A percentile compares a stretch with the other conserved stretches of the same genome.
phyloP scores from a whole-genome alignment of 2,888 invertebrate genomes.

The Phymatocera aterrima region DNA sequence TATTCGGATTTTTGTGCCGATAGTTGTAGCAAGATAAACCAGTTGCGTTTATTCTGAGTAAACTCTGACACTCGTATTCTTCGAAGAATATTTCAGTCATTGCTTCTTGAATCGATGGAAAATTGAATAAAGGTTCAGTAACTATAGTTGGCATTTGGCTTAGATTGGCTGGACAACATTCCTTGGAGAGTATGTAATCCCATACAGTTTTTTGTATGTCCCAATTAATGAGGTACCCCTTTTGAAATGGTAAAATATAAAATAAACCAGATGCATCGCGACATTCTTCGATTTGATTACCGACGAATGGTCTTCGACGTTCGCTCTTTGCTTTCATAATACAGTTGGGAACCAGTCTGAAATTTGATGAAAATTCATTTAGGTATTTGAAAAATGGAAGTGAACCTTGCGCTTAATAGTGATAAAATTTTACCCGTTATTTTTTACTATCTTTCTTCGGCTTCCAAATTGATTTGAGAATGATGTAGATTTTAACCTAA shows the following conservation, averaged over 20 bases:
- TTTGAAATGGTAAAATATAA: constrained; percentile 95
- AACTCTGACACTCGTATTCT: constrained; percentile 93
- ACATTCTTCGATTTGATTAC: constrained; percentile 96
- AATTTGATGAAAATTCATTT: constrained; percentile 60
- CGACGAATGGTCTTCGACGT: constrained; percentile 93
- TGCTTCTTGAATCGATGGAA: constrained; percentile 93
- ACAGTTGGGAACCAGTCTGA: constrained; percentile 91
- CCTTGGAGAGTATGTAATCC: constrained; percentile 95
- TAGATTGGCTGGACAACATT: constrained; percentile 87
- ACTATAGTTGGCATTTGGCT: constrained; percentile 88
- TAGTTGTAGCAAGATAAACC: constrained; percentile 87
- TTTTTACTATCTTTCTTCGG: neutral
- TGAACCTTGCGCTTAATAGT: neutral
- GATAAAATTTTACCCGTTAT: neutral
- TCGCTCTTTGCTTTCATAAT: constrained; percentile 99
- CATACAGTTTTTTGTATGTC: constrained; percentile 96
- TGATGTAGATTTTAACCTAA: constrained; percentile 2
- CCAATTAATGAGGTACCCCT: constrained; percentile 97
- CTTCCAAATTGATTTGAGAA: neutral
- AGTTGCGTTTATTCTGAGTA: constrained; percentile 88
- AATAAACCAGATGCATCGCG: constrained; percentile 96
- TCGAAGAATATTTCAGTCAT: constrained; percentile 98
- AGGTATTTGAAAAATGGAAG: neutral
- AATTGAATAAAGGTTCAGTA: constrained; percentile 97
- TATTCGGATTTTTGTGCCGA: constrained; percentile 76